Base-by-base conservation (phyloP, 2,113 vertebrate species). In the Mungos mungo region DNA sequence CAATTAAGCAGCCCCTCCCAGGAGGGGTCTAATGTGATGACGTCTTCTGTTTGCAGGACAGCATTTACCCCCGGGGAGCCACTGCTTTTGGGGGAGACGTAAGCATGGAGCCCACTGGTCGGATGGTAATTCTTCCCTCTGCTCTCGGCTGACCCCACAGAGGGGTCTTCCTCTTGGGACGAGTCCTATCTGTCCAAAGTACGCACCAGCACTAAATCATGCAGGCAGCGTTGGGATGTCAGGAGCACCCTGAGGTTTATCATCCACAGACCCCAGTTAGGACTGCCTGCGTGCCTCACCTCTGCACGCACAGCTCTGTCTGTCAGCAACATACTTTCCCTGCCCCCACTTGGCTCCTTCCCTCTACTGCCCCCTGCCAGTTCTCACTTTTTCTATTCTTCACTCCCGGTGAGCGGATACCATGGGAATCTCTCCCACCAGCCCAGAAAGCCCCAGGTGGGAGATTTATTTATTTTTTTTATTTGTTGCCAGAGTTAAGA, bases 11-110 rank as follows among this genome's bases (percentile, higher is more conserved):
- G 54, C 66, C 68, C 69, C 3, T 6, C 52, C 86, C 14, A 2
- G 5, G 0, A 31, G 47, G 76, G 54, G 25, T 3, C 29, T 72
- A 6, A 35, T 19, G 50, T 0, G n/a, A 33, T 4, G 63, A 68
- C 1, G 0, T 11, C 79, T n/a, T 82, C 35, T 5, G 1, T 45
- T 72, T n/a, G 16, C 5, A 6, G 63, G 65, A 33, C 25, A 25
- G 54, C 1, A 0, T 41, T 60, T 3, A 13, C 29, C 50, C 41
- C 47, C 0, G 0, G 33, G 71, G 27, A 33, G 2, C 4, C 38
- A 16, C 71, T 31, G 60, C 1, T 19, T 47, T 38, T 2, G 71
- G 41, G 54, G 33, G 18, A 41, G 38, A 12, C 25, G 0, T 0
- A 2, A 68, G 68, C 52, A 16, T 0, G 2, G 23, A 45, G 11